A percentile compares a stretch with the other conserved stretches of the same genome.
These are phyloP conservation scores for Drosophila pruinosa DNA, from an alignment of 1,140 invertebrate genomes.

Conservation along the genomic window DNA sequence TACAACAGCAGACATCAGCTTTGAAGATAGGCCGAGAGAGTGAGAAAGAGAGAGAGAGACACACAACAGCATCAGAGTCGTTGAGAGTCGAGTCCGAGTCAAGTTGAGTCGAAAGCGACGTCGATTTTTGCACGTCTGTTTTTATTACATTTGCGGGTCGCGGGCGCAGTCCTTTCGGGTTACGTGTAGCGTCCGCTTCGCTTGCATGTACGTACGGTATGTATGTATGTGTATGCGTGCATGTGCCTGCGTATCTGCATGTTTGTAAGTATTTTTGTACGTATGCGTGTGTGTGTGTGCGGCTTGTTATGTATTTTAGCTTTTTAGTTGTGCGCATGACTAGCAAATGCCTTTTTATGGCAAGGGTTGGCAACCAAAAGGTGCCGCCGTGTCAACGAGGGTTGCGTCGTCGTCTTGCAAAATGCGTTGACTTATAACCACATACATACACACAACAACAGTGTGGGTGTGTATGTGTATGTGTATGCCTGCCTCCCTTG, in stretches of 20 bases:
- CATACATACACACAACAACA: no score
- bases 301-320: slow-evolving; percentile 25
- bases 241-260: neutral
- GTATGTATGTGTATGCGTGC: no score
- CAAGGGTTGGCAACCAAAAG: slow-evolving; percentile 64
- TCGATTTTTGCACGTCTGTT: slow-evolving; percentile 75
- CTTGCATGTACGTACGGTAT: slow-evolving; percentile 20
- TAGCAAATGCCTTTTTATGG: slow-evolving; percentile 54
- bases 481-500: neutral
- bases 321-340: slow-evolving; percentile 38
- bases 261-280: slow-evolving; percentile 11
- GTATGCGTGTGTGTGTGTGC: neutral
- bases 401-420: slow-evolving; percentile 43
- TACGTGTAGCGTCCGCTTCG: slow-evolving; percentile 27
- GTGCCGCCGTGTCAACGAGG: slow-evolving; percentile 46
- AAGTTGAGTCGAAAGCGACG: slow-evolving; percentile 25
- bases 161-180: slow-evolving; percentile 45
- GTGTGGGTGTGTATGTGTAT: slow-evolving; percentile 6
- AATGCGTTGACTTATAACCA: slow-evolving; percentile 52
- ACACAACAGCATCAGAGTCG: slow-evolving; percentile 18
- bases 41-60: slow-evolving; percentile 25
- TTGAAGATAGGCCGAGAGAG: slow-evolving; percentile 3
- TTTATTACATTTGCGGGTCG: slow-evolving; percentile 71
- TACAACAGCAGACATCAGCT: slow-evolving; percentile 12
- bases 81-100: no score